Evolutionary conservation across 2,888 invertebrate species (phyloP), one percentile per base, ranked within the genome.

Genomic region (Phasia obesa): DNA sequence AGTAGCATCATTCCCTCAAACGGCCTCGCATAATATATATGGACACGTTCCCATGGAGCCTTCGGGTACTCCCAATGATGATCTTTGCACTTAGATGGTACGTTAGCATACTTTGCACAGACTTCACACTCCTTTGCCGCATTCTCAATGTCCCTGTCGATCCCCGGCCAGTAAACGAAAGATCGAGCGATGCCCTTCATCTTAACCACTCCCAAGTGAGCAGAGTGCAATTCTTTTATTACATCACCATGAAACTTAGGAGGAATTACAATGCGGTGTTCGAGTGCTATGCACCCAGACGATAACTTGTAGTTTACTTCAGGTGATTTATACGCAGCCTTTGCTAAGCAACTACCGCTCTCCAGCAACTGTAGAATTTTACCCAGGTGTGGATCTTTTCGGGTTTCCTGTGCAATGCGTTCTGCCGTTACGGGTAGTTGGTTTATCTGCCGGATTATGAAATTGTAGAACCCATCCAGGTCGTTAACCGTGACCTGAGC

Each of bases 21-120:
- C 27, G 90, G 90, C 15, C 91, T 91, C 15, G 91, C 90, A 85
- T 90, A 92, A 85, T 92, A 92, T 38, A 74, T 23, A 38, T 80
- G 69, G 25, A 57, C 55, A 4, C 74, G 69, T 25, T 74, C 55
- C 70, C 65, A 78, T 13, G 74, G 74, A 3, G 38, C 42, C 19
- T 73, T 67, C 0, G 59, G 71, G 38, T 65, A 79, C 31, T 71
- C 53, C 65, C 71, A 71, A 17, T 79, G n/a, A n/a, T n/a, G n/a
- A n/a, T n/a, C n/a, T n/a, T n/a, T n/a, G n/a, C n/a, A n/a, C n/a
- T n/a, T n/a, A n/a, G n/a, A n/a, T n/a, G n/a, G n/a, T n/a, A n/a
- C n/a, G n/a, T n/a, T n/a, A n/a, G n/a, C n/a, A n/a, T n/a, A n/a
- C n/a, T n/a, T n/a, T n/a, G n/a, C n/a, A n/a, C n/a, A n/a, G n/a